phyloP scores from a whole-genome alignment of 1,140 invertebrate species.

The Wiebesia pumilae region DNA sequence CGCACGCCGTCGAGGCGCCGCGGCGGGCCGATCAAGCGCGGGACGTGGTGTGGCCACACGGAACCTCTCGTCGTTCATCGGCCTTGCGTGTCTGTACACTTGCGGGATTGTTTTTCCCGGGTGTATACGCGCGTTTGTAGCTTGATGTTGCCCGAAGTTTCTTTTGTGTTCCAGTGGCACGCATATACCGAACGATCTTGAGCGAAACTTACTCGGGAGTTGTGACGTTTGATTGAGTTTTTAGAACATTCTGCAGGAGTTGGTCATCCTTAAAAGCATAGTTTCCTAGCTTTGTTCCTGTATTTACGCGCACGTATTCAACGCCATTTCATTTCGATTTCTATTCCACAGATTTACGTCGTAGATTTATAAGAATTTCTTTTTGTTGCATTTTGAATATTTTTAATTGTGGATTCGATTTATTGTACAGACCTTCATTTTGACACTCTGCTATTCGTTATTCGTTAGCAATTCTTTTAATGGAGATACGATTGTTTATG shows the following conservation, averaged over 20 bases:
- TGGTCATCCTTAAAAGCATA: not conserved
- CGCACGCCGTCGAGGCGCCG: not conserved
- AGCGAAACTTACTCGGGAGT: not conserved
- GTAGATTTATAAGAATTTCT: no score
- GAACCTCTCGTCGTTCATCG: not conserved
- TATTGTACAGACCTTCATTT: no score
- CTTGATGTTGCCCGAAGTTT: not conserved
- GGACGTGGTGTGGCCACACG: slow-evolving; percentile 6
- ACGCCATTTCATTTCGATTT: no score
- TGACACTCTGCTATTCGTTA: no score
- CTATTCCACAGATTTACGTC: no score
- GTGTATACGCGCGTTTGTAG: not conserved
- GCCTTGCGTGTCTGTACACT: not conserved
- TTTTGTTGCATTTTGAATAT: no score
- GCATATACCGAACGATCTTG: not conserved
- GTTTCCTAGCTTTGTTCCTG: no score
- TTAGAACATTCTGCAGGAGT: not conserved
- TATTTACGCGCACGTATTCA: no score
- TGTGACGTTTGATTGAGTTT: not conserved
- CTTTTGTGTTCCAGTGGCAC: not conserved
- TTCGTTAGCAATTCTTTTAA: no score
- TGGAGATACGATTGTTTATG: no score
- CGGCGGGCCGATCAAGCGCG: not conserved
- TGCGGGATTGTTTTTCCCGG: not conserved
- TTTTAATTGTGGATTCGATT: no score